Evolutionary conservation across 2,113 vertebrate genomes (phyloP), one percentile per base, ranked within the genome.

Genomic region (Clarias macrocephalus): DNA sequence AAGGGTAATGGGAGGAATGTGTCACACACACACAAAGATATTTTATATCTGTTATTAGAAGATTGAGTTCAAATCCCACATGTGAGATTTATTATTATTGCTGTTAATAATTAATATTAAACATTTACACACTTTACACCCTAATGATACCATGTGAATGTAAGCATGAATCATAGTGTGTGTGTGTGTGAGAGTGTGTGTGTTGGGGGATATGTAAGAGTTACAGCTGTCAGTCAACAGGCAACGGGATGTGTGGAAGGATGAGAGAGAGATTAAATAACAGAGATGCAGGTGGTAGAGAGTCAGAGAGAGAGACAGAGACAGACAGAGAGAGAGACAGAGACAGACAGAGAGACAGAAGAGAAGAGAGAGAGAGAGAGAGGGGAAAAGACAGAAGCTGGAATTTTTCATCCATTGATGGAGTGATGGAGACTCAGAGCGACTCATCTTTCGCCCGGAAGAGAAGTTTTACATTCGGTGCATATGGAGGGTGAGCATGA

Each of bases 401-500:
- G 0, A 60, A 60, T 52, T 21, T 18, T 90, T 90, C 88, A 89
- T 90, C 82, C 66, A 86, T 86, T 91, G 66, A 82, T 88, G 79
- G 83, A 91, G 89, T 90, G 79, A 86, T 85, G 91, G 94, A 95
- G 57, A 93, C 91, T 87, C 90, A 92, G 88, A 93, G 89, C 84
- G 81, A 91, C 89, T 88, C 89, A 85, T 95, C 96, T 92, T 94
- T 94, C 91, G 94, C 96, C 86, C 94, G 92, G 90, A 95, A 96
- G 93, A 94, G 88, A 91, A 95, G 95, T 93, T 96, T 94, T 89
- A 95, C 95, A 66, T 95, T 95, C 23, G 96, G 94, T 42, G 94
- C 94, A 52, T 94, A 96, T 88, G 94, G 94, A 92, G 92, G 96
- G 97, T 97, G 92, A 87, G 96, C 95, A 76, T 0, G 1, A 3